phyloP scores from a whole-genome alignment of 2,113 vertebrate species.

The Hymenochirus boettgeri region DNA sequence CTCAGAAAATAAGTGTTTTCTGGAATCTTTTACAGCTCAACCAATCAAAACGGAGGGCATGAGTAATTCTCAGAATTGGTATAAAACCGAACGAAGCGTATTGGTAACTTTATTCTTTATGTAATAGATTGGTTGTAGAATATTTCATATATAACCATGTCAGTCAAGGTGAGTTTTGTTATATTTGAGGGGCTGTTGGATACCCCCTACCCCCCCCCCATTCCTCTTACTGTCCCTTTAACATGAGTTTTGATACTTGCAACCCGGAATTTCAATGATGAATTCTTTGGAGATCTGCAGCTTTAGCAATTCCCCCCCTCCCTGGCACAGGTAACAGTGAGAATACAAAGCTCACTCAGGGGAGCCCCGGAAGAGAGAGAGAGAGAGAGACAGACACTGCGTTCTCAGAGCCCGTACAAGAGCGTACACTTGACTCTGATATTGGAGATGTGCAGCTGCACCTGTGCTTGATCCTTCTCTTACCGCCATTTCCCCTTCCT shows the following conservation, averaged over 20 bases:
- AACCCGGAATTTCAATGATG: slow-evolving; percentile 21
- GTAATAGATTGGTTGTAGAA: no score
- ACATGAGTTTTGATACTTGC: background rate
- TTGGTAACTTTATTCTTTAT: no score
- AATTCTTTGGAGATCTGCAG: slow-evolving; percentile 28
- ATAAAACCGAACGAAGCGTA: no score
- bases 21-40: no score
- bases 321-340: slow-evolving; percentile 66
- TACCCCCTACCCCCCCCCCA: no score
- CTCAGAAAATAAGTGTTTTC: no score
- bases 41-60: no score
- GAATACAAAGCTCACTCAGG: slow-evolving; percentile 49
- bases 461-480: slow-evolving; percentile 62
- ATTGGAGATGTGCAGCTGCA: slow-evolving; percentile 73
- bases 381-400: slow-evolving; percentile 68
- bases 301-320: slow-evolving; percentile 21
- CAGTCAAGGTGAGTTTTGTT: no score
- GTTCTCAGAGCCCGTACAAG: slow-evolving; percentile 74
- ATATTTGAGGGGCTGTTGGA: no score
- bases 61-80: no score
- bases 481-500: slow-evolving; percentile 32
- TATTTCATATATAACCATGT: no score
- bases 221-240: background rate
- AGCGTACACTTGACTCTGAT: slow-evolving; percentile 68
- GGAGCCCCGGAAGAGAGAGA: slow-evolving; percentile 7